Evolutionary conservation across 2,888 invertebrate genomes (phyloP).

Genomic region (Apoderus coryli): DNA sequence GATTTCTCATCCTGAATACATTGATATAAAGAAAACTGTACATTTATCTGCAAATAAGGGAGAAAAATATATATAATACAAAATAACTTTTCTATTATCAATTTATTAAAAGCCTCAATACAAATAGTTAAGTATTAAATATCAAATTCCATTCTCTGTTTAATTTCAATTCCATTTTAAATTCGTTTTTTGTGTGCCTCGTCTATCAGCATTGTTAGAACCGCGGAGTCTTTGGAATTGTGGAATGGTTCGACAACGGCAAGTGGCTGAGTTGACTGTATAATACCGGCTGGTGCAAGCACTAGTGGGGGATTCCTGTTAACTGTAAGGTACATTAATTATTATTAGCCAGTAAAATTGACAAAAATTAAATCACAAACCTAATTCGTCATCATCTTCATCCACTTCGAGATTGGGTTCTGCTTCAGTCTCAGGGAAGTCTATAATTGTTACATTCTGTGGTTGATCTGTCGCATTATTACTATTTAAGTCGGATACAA

Average conservation of each 20-base stretch:
- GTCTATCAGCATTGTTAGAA: constrained; percentile 30
- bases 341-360: background rate
- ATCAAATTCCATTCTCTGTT: no score
- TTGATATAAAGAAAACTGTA: no score
- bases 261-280: constrained; percentile 33
- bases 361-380: constrained; percentile 17
- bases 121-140: no score
- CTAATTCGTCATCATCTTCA: constrained; percentile 29
- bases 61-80: no score
- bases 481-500: constrained; percentile 26
- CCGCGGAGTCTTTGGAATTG: constrained; percentile 33
- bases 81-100: no score
- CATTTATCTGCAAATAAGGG: no score
- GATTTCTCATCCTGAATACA: no score
- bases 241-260: constrained; percentile 28
- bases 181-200: constrained; percentile 28
- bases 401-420: constrained; percentile 25
- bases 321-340: no score
- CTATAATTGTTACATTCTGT: constrained; percentile 26
- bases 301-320: constrained; percentile 30
- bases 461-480: constrained; percentile 20
- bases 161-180: constrained; percentile 7
- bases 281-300: constrained; percentile 34
- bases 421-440: constrained; percentile 26
- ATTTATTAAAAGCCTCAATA: no score